Percentiles rank a stretch among this genome's conserved stretches.
Conservation (phyloP, 2,888 invertebrate genomes). For the Dolichopus griseipennis region DNA sequence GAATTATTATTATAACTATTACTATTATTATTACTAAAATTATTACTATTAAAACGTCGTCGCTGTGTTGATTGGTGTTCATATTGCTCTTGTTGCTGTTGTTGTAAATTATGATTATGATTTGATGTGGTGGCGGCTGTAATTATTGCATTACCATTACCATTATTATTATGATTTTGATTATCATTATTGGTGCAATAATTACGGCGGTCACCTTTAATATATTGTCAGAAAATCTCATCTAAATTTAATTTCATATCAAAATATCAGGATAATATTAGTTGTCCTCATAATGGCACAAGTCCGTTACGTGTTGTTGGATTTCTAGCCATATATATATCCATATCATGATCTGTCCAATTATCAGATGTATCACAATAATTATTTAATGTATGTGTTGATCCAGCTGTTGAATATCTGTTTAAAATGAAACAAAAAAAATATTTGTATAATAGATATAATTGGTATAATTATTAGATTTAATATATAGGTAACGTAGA, state of each 20-base stretch:
- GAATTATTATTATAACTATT: neutral
- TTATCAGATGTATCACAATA: constrained; percentile 84
- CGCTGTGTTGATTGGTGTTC: constrained; percentile 28
- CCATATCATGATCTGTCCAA: constrained; percentile 95
- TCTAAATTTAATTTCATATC: constrained; percentile 44
- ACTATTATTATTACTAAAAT: constrained; percentile 14
- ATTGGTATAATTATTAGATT: neutral
- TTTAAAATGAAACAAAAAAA: constrained; percentile 25
- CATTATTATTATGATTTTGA: constrained; percentile 24
- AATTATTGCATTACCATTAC: constrained; percentile 25
- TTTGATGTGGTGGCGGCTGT: constrained; percentile 27
- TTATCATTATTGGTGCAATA: constrained; percentile 25
- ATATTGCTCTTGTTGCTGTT: constrained; percentile 31
- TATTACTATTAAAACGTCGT: constrained; percentile 14
- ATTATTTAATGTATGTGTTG: constrained; percentile 70
- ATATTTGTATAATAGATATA: constrained; percentile 20
- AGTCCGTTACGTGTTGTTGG: constrained; percentile 76
- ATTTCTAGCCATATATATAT: constrained; percentile 88
- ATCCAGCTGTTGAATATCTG: constrained; percentile 64
- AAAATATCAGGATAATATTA: constrained; percentile 44
- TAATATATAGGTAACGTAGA: neutral
- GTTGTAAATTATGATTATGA: constrained; percentile 15
- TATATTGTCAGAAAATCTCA: constrained; percentile 43
- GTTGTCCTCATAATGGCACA: constrained; percentile 63
- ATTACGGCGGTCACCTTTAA: constrained; percentile 24